These are phyloP conservation scores for Lasioglossum lativentre DNA, from an alignment of 2,888 invertebrate genomes.

Conservation along the genomic window DNA sequence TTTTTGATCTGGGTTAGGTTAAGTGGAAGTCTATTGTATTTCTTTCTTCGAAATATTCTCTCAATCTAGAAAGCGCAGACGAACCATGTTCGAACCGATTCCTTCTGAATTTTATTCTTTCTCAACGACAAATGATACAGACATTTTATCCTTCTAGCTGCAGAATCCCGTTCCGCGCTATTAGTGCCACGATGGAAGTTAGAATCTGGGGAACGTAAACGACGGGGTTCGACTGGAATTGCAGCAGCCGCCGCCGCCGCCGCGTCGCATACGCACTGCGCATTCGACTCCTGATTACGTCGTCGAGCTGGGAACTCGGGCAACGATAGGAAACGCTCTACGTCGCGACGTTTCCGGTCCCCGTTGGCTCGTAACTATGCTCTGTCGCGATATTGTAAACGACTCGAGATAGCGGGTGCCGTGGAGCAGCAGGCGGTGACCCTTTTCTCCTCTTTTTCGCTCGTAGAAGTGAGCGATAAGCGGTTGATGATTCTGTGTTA, in stretches of 20 bases:
- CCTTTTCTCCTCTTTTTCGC: not conserved
- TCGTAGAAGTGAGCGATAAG: not conserved
- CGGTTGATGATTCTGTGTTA: not conserved
- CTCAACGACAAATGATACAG: no score
- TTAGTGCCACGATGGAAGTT: not conserved
- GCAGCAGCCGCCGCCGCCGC: not conserved
- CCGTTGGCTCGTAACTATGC: conserved; percentile 21
- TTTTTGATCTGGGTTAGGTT: no score
- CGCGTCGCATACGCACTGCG: conserved; percentile 1
- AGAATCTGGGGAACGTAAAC: not conserved
- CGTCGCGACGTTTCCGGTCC: not conserved
- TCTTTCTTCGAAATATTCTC: no score
- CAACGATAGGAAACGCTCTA: not conserved
- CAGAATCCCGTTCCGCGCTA: not conserved
- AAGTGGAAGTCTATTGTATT: no score
- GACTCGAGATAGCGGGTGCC: not conserved
- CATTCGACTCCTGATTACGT: conserved; percentile 10
- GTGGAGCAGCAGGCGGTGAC: not conserved
- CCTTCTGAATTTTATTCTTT: no score
- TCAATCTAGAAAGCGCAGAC: no score
- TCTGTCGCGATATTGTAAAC: not conserved
- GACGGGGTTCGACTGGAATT: not conserved
- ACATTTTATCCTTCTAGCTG: no score
- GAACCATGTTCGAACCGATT: no score
- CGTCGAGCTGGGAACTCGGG: not conserved